Evolutionary conservation across 2,113 vertebrate genomes (phyloP).

Genomic region (Arvicanthis niloticus): DNA sequence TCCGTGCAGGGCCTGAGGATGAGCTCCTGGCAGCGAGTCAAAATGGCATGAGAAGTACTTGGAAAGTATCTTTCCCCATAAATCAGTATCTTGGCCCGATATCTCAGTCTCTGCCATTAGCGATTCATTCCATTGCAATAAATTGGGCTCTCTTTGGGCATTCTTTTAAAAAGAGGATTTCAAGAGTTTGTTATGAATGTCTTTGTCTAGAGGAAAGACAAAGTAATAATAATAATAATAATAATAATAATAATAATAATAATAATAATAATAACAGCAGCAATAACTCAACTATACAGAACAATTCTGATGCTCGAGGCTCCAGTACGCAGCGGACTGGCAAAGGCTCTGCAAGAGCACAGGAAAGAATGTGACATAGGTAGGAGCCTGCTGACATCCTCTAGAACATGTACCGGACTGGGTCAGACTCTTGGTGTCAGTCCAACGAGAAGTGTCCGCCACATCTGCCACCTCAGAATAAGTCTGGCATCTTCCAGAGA

Average conservation of each 20-base stretch:
- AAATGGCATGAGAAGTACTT: not conserved
- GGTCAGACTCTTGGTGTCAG: conserved; percentile 58
- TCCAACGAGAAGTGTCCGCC: conserved; percentile 52
- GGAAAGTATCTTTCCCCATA: conserved; percentile 13
- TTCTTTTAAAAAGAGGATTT: conserved; percentile 40
- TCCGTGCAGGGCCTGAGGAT: not conserved
- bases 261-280: not conserved
- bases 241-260: no score
- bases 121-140: conserved; percentile 8
- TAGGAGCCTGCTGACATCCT: not conserved
- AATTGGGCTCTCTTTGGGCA: not conserved
- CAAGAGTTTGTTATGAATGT: not conserved
- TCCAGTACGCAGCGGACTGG: not conserved
- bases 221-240: not conserved
- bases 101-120: not conserved
- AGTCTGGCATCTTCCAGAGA: conserved; percentile 62
- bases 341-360: not conserved
- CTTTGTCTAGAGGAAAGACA: conserved; percentile 35
- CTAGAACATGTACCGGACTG: not conserved
- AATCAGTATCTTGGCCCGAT: not conserved
- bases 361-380: not conserved
- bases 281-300: not conserved
- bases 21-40: not conserved
- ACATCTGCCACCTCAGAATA: conserved; percentile 62
- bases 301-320: fast-evolving